Percentiles rank a stretch among this genome's conserved stretches.
Conservation (phyloP, 1,140 invertebrate genomes). For the Aphelenchoides besseyi region DNA sequence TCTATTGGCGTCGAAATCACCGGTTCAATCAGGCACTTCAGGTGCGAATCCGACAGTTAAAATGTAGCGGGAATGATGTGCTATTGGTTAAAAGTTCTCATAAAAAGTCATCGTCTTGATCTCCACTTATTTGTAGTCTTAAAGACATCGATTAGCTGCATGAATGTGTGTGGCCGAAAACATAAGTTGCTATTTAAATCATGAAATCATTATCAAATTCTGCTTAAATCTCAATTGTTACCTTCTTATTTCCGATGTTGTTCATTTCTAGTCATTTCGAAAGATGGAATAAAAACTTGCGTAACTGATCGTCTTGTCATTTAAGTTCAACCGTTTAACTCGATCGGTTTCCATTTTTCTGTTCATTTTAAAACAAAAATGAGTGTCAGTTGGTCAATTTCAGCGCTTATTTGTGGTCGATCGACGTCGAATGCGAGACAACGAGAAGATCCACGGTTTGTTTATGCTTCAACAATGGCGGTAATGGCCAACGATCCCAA, state of each 20-base stretch:
- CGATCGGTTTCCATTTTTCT: background rate
- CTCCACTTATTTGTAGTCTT: background rate
- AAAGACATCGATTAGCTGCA: too few species aligned
- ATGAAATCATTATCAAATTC: too few species aligned
- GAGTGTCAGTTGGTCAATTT: background rate
- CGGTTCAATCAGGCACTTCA: slow-evolving; percentile 5
- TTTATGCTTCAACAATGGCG: background rate
- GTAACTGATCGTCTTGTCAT: background rate
- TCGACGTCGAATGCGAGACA: background rate
- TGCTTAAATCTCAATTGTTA: too few species aligned
- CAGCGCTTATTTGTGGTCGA: background rate
- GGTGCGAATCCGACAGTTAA: background rate
- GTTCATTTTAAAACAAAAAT: background rate
- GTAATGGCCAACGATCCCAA: slow-evolving; percentile 36
- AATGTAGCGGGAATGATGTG: too few species aligned
- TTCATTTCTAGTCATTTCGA: too few species aligned
- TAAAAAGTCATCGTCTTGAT: too few species aligned
- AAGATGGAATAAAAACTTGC: too few species aligned
- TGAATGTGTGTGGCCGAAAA: too few species aligned
- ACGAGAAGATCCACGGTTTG: background rate
- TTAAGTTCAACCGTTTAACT: background rate
- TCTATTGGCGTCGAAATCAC: slow-evolving; percentile 49
- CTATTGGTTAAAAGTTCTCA: too few species aligned
- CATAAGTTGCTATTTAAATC: too few species aligned
- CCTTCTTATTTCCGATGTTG: too few species aligned